These are phyloP conservation scores for Acheta domesticus DNA, from an alignment of 2,888 invertebrate genomes.

Conservation along the genomic window DNA sequence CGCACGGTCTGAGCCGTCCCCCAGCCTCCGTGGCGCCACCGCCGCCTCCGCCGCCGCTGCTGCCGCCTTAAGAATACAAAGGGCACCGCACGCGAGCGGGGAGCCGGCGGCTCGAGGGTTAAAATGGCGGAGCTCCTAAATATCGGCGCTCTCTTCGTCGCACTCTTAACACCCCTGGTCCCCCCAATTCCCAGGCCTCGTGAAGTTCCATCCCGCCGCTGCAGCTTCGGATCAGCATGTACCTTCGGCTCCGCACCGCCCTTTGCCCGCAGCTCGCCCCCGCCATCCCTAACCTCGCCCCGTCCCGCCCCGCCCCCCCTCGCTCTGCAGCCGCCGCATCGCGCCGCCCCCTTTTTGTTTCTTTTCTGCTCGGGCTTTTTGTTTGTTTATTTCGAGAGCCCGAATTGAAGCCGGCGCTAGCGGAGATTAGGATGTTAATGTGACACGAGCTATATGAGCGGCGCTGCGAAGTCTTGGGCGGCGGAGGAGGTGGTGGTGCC, in stretches of 20 bases:
- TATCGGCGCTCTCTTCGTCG: conserved; percentile 18
- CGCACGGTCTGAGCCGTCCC: not conserved
- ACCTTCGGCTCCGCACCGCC: not conserved
- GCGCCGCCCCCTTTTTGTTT: not conserved
- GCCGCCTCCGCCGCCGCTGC: not conserved
- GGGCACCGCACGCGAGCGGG: not conserved
- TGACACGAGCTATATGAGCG: conserved; percentile 23
- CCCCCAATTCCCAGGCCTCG: conserved; percentile 30
- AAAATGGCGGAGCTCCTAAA: conserved; percentile 18
- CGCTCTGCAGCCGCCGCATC: not conserved
- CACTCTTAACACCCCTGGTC: conserved; percentile 28
- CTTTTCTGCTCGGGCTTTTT: not conserved
- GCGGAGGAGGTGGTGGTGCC: not conserved
- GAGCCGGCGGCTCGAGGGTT: not conserved
- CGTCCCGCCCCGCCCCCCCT: no score
- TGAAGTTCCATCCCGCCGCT: conserved; percentile 30
- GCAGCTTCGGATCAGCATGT: conserved; percentile 27
- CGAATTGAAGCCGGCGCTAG: not conserved
- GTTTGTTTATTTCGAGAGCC: conserved; percentile 18
- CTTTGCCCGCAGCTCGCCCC: not conserved
- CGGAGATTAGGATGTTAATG: conserved; percentile 22
- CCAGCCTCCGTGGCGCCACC: not conserved
- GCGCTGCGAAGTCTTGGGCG: not conserved
- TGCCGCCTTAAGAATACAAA: conserved; percentile 18
- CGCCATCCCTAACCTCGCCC: no score